Conservation (phyloP, 1,140 invertebrate genomes). For the Pseudomyrmex concolor region DNA sequence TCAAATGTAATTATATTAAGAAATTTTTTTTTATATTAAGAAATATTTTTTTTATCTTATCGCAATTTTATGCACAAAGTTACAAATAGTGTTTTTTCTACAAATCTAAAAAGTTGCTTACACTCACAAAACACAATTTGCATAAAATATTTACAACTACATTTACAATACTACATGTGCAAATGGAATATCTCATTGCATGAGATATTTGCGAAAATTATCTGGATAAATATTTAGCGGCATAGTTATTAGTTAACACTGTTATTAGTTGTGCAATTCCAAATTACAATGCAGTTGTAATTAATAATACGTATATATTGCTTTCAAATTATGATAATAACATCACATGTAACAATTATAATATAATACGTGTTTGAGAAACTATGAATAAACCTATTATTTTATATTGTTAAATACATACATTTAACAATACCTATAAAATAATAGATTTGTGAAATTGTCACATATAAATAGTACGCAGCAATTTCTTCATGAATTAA, state of each 20-base stretch:
- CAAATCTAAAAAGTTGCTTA: too few species aligned
- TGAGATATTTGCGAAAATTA: constrained; percentile 36
- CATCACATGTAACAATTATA: background rate
- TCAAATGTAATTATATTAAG: background rate
- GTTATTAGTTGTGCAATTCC: constrained; percentile 28
- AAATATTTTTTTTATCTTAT: too few species aligned
- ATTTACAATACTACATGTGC: too few species aligned
- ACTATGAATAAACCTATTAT: too few species aligned
- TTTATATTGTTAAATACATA: too few species aligned
- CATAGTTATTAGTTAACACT: constrained; percentile 15
- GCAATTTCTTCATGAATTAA: background rate
- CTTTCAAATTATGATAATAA: background rate
- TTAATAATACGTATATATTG: constrained; percentile 8
- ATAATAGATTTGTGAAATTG: background rate
- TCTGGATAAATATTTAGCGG: constrained; percentile 28
- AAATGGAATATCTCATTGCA: background rate
- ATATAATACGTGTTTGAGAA: too few species aligned
- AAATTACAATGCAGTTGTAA: constrained; percentile 24
- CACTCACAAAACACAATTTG: background rate
- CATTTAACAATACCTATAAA: too few species aligned
- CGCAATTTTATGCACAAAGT: too few species aligned
- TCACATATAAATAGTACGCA: background rate
- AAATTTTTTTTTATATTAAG: too few species aligned
- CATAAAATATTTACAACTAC: background rate
- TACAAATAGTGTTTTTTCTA: too few species aligned